phyloP scores from a whole-genome alignment of 37 sponge, comb jelly and placozoan genomes.

The Aplysina aerophoba region DNA sequence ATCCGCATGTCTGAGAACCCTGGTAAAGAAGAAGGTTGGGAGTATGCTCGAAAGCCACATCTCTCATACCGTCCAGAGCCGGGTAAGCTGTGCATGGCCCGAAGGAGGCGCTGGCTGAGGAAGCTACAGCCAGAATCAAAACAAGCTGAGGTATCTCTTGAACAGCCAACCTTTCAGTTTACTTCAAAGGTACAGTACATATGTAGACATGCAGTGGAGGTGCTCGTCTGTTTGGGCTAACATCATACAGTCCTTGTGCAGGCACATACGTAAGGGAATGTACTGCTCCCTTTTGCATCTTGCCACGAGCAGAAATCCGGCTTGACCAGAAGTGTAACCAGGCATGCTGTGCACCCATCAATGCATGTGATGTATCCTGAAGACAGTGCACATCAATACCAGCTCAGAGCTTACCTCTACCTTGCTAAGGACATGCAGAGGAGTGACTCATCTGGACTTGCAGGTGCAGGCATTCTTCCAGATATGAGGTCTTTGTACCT shows the following conservation, averaged over 20 bases:
- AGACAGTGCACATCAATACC: constrained; percentile 49
- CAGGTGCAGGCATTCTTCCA: constrained; percentile 41
- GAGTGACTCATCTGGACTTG: constrained; percentile 91
- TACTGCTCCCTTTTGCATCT: no score
- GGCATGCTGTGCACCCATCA: no score
- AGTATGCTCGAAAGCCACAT: constrained; percentile 82
- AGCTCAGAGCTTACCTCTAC: constrained; percentile 96
- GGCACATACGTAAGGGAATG: not conserved
- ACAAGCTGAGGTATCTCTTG: not conserved
- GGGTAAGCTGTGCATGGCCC: constrained; percentile 61
- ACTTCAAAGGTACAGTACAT: not conserved
- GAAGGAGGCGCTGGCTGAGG: constrained; percentile 65
- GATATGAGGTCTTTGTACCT: no score
- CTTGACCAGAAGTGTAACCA: no score
- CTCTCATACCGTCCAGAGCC: constrained; percentile 72
- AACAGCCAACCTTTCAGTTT: constrained; percentile 46
- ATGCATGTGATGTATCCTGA: no score
- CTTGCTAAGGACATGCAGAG: constrained; percentile 91
- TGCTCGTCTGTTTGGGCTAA: not conserved
- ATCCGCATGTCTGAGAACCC: not conserved
- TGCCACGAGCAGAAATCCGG: no score
- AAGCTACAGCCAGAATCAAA: constrained; percentile 60
- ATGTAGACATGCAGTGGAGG: not conserved
- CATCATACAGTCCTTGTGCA: not conserved
- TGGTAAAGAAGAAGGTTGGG: constrained; percentile 82